Conservation (phyloP, 1,140 invertebrate genomes). For the Colletes gigas region DNA sequence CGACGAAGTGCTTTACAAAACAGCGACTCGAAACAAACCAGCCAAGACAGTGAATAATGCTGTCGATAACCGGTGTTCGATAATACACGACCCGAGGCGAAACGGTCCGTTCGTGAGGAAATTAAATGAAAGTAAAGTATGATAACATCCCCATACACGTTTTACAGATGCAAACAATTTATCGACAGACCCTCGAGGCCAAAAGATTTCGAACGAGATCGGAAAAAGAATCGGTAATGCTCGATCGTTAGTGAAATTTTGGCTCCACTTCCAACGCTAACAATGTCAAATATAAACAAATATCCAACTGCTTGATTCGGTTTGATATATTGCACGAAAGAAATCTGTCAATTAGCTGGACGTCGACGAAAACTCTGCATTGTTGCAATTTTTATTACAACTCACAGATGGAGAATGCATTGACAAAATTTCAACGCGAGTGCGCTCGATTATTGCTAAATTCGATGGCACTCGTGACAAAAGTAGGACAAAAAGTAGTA, state of each 20-base stretch:
- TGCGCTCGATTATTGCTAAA: background rate
- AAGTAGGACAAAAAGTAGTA: background rate
- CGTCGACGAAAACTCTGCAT: too few species aligned
- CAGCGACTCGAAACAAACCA: slow-evolving; percentile 42
- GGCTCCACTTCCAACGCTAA: too few species aligned
- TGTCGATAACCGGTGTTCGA: slow-evolving; percentile 49
- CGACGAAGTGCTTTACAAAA: background rate
- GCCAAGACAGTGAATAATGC: slow-evolving; percentile 40
- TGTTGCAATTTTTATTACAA: background rate
- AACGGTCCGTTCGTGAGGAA: slow-evolving; percentile 41
- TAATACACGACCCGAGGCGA: slow-evolving; percentile 42
- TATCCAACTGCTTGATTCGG: too few species aligned
- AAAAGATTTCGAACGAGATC: background rate
- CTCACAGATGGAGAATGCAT: too few species aligned
- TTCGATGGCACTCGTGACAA: background rate
- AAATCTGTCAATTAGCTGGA: background rate
- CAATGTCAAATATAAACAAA: too few species aligned
- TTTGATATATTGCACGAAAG: too few species aligned
- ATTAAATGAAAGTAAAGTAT: slow-evolving; percentile 56
- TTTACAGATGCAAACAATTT: background rate
- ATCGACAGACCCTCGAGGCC: background rate
- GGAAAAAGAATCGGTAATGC: background rate
- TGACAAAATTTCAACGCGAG: background rate
- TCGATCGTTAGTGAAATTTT: background rate
- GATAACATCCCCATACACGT: slow-evolving; percentile 26